Percentiles rank a stretch among this genome's conserved stretches.
phyloP scores from a whole-genome alignment of 2,888 invertebrate genomes.

The Lasioglossum calceatum region DNA sequence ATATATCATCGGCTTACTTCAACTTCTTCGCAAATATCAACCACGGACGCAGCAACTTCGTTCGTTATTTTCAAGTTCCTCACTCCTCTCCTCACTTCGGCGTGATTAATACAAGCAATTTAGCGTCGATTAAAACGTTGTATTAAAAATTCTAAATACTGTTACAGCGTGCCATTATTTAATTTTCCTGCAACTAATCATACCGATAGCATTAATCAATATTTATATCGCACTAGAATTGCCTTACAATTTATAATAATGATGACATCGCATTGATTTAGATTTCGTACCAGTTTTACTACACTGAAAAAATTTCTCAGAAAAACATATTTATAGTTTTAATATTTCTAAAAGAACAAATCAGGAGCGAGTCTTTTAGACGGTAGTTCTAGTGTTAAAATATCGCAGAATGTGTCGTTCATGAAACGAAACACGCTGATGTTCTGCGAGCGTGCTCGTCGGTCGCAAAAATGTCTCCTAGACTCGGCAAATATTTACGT shows the following conservation, averaged over 20 bases:
- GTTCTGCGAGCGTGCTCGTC: background rate
- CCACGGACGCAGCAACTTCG: background rate
- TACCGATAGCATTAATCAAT: background rate
- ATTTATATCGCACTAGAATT: too few relatives aligned
- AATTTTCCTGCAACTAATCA: background rate
- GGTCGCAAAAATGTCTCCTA: background rate
- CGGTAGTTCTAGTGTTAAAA: background rate
- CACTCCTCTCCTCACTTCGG: background rate
- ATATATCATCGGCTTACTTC: slow-evolving; percentile 14
- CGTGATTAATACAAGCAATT: background rate
- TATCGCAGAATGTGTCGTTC: background rate
- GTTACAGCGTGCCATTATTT: background rate
- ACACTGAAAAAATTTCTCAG: too few relatives aligned
- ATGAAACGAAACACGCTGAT: background rate
- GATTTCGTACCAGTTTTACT: too few relatives aligned
- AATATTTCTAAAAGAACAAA: too few relatives aligned
- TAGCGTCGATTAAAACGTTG: background rate
- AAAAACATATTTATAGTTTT: too few relatives aligned
- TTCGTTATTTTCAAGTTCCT: background rate
- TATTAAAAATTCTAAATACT: background rate
- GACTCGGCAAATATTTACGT: background rate
- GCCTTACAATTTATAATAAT: too few relatives aligned
- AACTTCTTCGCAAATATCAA: background rate
- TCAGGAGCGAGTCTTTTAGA: too few relatives aligned
- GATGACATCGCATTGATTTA: too few relatives aligned